phyloP scores from a whole-genome alignment of 2,113 vertebrate genomes.

The Morone saxatilis region DNA sequence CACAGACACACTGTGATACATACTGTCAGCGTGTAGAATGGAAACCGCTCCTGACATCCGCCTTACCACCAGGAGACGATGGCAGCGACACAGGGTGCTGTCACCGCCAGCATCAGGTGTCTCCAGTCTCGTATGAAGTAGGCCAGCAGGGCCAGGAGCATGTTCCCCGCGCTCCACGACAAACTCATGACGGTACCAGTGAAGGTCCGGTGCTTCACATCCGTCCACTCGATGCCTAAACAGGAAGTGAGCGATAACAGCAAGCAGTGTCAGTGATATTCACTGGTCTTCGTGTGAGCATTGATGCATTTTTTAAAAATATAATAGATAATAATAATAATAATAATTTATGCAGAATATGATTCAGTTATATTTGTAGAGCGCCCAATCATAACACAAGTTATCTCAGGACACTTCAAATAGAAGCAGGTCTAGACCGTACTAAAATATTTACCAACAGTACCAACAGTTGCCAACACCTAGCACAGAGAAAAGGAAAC shows the following conservation, averaged over 20 bases:
- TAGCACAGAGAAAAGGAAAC: no score
- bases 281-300: no score
- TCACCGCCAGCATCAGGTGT: slow-evolving; percentile 86
- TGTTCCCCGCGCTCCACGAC: slow-evolving; percentile 88
- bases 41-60: not conserved
- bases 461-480: no score
- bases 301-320: no score
- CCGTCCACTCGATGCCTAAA: slow-evolving; percentile 88
- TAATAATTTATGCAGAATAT: no score
- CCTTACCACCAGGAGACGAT: slow-evolving; percentile 88
- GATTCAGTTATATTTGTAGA: no score
- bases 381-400: no score
- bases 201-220: slow-evolving; percentile 85
- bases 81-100: slow-evolving; percentile 84
- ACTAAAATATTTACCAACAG: no score
- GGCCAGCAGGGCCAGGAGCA: slow-evolving; percentile 85
- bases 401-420: no score
- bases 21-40: not conserved
- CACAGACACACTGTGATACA: not conserved
- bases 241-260: not conserved
- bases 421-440: no score
- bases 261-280: no score
- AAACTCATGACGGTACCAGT: slow-evolving; percentile 82
- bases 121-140: slow-evolving; percentile 89
- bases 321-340: no score